Evolutionary conservation across 1,140 invertebrate genomes (phyloP).

Genomic region (Campoletis sonorensis): DNA sequence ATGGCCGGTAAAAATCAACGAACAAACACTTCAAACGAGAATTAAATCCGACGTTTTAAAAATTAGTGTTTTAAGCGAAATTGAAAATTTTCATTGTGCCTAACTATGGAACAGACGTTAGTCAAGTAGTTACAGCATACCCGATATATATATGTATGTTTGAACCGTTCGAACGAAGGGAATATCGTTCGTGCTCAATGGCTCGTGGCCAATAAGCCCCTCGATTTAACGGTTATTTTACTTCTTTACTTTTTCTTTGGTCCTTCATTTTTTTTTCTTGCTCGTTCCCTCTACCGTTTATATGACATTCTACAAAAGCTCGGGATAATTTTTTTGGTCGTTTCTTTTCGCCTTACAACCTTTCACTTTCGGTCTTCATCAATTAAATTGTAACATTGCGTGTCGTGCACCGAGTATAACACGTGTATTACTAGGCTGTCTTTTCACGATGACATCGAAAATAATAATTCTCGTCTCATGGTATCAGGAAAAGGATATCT

Average conservation of each 20-base stretch:
- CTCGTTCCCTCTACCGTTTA: conserved; percentile 10
- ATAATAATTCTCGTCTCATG: neutral
- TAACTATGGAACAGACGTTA: neutral
- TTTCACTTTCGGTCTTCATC: conserved; percentile 20
- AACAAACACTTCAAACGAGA: too few relatives aligned
- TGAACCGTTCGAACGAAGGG: neutral
- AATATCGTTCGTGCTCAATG: conserved; percentile 26
- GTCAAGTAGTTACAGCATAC: neutral
- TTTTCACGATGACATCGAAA: conserved; percentile 31
- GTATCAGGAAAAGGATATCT: neutral
- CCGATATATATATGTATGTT: neutral
- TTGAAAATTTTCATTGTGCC: neutral
- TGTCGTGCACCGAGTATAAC: neutral
- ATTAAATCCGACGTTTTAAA: neutral
- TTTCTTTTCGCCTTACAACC: neutral
- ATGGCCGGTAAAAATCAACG: too few relatives aligned
- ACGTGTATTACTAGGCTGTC: conserved; percentile 43
- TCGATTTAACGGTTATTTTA: conserved; percentile 31
- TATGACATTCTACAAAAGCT: neutral
- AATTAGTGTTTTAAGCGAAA: neutral
- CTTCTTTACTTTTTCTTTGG: neutral
- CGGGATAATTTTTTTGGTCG: conserved; percentile 7
- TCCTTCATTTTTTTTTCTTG: neutral
- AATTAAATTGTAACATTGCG: conserved; percentile 1
- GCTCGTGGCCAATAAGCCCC: conserved; percentile 31